phyloP scores from a whole-genome alignment of 1,140 invertebrate genomes.

The Drosophila aff. region DNA sequence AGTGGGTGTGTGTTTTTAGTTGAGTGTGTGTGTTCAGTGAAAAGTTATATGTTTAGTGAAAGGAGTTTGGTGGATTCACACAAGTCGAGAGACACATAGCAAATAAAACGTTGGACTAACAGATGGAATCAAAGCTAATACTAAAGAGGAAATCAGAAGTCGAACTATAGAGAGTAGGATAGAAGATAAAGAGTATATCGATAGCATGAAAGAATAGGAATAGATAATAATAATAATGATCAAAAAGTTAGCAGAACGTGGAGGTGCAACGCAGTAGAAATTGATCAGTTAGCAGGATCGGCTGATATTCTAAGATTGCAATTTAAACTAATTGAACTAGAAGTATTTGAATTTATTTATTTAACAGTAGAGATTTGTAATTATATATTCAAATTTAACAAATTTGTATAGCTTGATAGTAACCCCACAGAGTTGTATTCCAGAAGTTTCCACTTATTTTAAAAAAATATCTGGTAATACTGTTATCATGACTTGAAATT shows the following conservation, averaged over 20 bases:
- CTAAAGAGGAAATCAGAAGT: slow-evolving; percentile 51
- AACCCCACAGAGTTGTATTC: not conserved
- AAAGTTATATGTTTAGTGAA: slow-evolving; percentile 6
- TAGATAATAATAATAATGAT: slow-evolving; percentile 30
- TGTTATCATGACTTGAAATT: not conserved
- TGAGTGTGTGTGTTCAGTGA: slow-evolving; percentile 24
- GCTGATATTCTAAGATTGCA: not conserved
- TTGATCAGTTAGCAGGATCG: slow-evolving; percentile 52
- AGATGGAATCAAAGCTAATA: slow-evolving; percentile 48
- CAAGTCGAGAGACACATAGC: slow-evolving; percentile 72
- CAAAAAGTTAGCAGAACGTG: slow-evolving; percentile 41
- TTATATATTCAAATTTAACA: not conserved
- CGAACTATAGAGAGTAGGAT: slow-evolving; percentile 57
- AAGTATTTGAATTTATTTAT: not conserved
- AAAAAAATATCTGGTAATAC: not conserved
- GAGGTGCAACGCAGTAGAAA: slow-evolving; percentile 19
- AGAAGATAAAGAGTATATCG: slow-evolving; percentile 41
- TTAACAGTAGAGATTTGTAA: no score
- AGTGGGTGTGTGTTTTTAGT: slow-evolving; percentile 16
- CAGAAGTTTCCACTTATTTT: not conserved
- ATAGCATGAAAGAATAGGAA: slow-evolving; percentile 50
- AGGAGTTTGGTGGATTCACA: slow-evolving; percentile 34
- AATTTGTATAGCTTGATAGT: not conserved
- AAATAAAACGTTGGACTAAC: slow-evolving; percentile 62
- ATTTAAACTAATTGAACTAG: not conserved